A percentile compares a stretch with the other conserved stretches of the same genome.
Evolutionary conservation across 2,797 vertebrate species (phyloP).

Genomic region (Microctenopoma lineatum): DNA sequence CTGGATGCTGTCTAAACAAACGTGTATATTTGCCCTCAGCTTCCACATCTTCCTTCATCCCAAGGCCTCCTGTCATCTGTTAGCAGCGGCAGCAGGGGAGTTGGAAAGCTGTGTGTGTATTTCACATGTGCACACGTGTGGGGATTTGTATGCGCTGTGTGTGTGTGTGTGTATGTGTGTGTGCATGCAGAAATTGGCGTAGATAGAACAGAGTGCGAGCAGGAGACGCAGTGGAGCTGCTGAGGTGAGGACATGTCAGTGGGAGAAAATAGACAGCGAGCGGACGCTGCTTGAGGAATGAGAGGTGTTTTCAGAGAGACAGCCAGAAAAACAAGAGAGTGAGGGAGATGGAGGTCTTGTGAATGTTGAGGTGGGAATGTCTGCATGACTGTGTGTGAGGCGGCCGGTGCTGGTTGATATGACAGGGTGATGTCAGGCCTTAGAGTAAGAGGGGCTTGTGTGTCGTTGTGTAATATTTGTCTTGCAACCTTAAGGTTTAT

Average conservation of each 20-base stretch:
- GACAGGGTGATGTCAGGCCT: background rate
- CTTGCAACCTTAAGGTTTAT: background rate
- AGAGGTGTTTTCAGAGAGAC: constrained; percentile 32
- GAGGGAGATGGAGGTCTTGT: background rate
- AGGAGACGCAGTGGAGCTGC: constrained; percentile 48
- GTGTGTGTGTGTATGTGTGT: constrained; percentile 3
- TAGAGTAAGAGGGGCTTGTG: background rate
- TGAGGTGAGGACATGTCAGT: constrained; percentile 60
- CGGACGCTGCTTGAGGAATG: constrained; percentile 40
- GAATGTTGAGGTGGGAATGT: constrained; percentile 1
- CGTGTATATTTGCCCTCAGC: constrained; percentile 43
- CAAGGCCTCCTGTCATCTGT: constrained; percentile 57
- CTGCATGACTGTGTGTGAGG: constrained; percentile 7
- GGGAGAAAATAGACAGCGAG: constrained; percentile 48
- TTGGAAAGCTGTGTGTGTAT: constrained; percentile 36
- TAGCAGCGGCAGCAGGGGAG: constrained; percentile 51
- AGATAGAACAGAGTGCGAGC: constrained; percentile 24
- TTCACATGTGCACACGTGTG: background rate
- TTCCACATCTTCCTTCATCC: constrained; percentile 56
- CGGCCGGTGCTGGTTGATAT: background rate
- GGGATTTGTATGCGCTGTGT: constrained; percentile 1
- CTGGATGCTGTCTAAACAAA: constrained; percentile 70
- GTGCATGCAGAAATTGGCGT: constrained; percentile 45
- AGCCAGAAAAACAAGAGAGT: background rate
- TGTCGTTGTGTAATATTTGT: background rate